Percentiles rank a stretch among this genome's conserved stretches.
These are phyloP conservation scores for Rhorus exstirpatorius DNA, from an alignment of 2,888 invertebrate genomes.

Conservation along the genomic window DNA sequence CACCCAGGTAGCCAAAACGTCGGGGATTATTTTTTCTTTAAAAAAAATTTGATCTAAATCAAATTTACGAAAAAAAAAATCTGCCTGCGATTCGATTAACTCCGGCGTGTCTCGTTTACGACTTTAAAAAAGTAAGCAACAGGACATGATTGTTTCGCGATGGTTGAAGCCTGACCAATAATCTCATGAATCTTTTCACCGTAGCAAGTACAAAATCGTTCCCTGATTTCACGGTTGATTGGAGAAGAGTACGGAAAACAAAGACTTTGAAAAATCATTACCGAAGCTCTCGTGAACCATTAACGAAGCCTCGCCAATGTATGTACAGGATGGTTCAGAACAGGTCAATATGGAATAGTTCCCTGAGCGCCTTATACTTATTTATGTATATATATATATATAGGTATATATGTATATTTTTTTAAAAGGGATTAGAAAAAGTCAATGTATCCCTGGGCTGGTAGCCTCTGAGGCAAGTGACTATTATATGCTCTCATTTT, in stretches of 20 bases:
- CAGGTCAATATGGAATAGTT: too few relatives aligned
- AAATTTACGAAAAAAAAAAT: too few relatives aligned
- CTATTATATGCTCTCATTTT: too few relatives aligned
- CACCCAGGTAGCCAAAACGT: too few relatives aligned
- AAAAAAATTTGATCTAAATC: too few relatives aligned
- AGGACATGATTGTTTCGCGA: conserved; percentile 9
- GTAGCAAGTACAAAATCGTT: neutral
- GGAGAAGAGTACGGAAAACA: conserved; percentile 34
- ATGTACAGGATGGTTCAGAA: conserved; percentile 1
- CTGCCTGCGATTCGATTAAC: too few relatives aligned
- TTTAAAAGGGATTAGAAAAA: neutral
- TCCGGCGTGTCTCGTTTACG: neutral
- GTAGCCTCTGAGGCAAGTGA: too few relatives aligned
- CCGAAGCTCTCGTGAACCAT: conserved; percentile 11
- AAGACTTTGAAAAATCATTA: conserved; percentile 20
- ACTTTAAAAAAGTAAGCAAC: neutral
- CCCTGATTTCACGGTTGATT: conserved; percentile 40
- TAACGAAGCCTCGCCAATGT: neutral
- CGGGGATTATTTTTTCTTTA: too few relatives aligned
- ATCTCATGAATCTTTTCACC: conserved; percentile 20
- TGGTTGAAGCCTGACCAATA: neutral
- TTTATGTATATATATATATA: neutral
- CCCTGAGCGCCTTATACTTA: neutral
- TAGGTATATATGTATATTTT: too few relatives aligned
- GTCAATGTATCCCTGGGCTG: too few relatives aligned